phyloP scores from a whole-genome alignment of 2,888 invertebrate genomes.

The Biston betularia region DNA sequence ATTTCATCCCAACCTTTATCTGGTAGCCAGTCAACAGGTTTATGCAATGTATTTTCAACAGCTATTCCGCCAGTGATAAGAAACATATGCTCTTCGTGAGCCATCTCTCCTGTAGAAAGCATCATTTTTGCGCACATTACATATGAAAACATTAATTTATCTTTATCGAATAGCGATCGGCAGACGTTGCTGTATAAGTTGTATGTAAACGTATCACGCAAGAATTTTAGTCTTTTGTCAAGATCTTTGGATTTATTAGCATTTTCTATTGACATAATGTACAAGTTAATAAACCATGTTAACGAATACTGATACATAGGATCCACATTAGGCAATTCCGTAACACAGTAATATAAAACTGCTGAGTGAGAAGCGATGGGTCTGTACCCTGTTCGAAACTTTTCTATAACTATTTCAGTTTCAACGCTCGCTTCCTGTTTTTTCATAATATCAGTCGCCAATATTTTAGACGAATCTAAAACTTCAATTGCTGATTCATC shows the following conservation, averaged over 20 bases:
- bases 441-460: slow-evolving; percentile 93
- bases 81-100: slow-evolving; percentile 88
- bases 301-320: slow-evolving; percentile 96
- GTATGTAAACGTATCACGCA: slow-evolving; percentile 92
- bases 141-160: slow-evolving; percentile 94
- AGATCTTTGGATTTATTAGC: slow-evolving; percentile 90
- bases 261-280: slow-evolving; percentile 91
- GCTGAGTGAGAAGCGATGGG: slow-evolving; percentile 93
- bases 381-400: slow-evolving; percentile 90
- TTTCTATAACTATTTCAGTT: slow-evolving; percentile 92
- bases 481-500: slow-evolving; percentile 96
- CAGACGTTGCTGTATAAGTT: slow-evolving; percentile 93
- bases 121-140: slow-evolving; percentile 91
- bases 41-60: slow-evolving; percentile 87
- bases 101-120: slow-evolving; percentile 85
- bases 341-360: slow-evolving; percentile 92
- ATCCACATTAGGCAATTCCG: slow-evolving; percentile 93
- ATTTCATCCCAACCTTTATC: slow-evolving; percentile 93
- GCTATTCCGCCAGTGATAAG: slow-evolving; percentile 92
- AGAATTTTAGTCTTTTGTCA: slow-evolving; percentile 88
- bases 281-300: slow-evolving; percentile 94
- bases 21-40: slow-evolving; percentile 90
- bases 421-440: slow-evolving; percentile 92
- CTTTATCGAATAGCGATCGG: slow-evolving; percentile 94
- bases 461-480: slow-evolving; percentile 93